phyloP scores from a whole-genome alignment of 1,140 invertebrate species.

The Bombyx mandarina region DNA sequence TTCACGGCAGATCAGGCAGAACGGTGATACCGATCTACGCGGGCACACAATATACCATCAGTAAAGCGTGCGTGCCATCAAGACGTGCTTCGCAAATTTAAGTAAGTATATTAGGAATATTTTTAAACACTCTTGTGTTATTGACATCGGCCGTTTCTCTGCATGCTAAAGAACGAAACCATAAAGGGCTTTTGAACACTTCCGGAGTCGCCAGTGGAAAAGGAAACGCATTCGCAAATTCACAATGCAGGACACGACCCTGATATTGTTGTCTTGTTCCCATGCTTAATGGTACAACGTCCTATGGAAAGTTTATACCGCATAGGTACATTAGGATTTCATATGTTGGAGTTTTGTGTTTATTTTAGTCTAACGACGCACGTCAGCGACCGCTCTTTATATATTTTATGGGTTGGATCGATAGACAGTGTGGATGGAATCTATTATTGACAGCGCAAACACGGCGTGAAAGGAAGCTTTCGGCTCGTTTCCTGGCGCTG shows the following conservation, averaged over 20 bases:
- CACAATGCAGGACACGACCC: constrained; percentile 39
- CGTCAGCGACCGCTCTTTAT: constrained; percentile 23
- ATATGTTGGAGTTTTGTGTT: background rate
- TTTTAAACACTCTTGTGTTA: constrained; percentile 19
- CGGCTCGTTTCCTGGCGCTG: constrained; percentile 52
- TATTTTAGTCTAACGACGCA: background rate
- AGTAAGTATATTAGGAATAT: no score
- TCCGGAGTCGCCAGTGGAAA: constrained; percentile 57
- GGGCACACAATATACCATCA: no score
- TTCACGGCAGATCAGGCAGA: no score
- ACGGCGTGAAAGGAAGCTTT: constrained; percentile 57
- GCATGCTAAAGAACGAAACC: constrained; percentile 44
- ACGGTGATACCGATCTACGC: no score
- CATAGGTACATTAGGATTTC: constrained; percentile 1
- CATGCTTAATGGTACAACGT: constrained; percentile 13
- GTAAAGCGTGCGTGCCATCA: no score
- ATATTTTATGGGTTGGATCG: constrained; percentile 28
- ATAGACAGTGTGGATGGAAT: constrained; percentile 43
- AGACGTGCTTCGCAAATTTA: no score
- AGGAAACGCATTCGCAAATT: constrained; percentile 55
- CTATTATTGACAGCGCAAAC: constrained; percentile 65
- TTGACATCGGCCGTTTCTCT: constrained; percentile 27
- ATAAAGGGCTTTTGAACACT: constrained; percentile 34
- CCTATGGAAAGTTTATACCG: no score
- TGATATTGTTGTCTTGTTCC: constrained; percentile 32